Conservation (phyloP, 2,113 vertebrate species). For the Cavia porcellus region DNA sequence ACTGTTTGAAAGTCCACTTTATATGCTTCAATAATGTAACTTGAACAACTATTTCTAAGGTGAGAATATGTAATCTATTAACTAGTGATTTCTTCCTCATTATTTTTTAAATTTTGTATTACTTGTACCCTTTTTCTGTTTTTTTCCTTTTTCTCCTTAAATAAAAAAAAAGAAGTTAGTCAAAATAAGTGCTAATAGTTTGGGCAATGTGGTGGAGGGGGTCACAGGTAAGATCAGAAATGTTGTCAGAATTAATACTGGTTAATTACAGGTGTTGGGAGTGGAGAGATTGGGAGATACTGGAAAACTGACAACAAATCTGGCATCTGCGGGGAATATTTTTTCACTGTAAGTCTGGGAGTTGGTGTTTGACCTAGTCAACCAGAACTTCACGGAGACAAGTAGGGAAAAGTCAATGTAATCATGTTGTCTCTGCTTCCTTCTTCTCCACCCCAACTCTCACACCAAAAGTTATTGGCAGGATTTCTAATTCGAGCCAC, state of each 20-base stretch:
- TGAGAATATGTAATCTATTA: no score
- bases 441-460: neutral
- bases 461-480: neutral
- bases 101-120: no score
- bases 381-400: neutral
- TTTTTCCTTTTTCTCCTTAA: no score
- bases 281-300: neutral
- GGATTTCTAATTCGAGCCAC: neutral
- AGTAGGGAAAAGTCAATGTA: neutral
- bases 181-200: neutral
- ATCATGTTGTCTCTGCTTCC: neutral
- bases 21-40: no score
- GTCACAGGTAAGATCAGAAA: neutral
- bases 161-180: neutral
- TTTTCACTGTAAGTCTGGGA: neutral
- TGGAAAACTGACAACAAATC: neutral
- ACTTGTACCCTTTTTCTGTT: no score
- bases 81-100: no score
- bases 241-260: neutral
- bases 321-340: neutral
- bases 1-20: no score
- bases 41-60: no score
- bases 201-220: no score
- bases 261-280: neutral
- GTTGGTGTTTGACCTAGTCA: neutral